Conservation (phyloP, 2,113 vertebrate genomes). For the Pteronura brasiliensis region DNA sequence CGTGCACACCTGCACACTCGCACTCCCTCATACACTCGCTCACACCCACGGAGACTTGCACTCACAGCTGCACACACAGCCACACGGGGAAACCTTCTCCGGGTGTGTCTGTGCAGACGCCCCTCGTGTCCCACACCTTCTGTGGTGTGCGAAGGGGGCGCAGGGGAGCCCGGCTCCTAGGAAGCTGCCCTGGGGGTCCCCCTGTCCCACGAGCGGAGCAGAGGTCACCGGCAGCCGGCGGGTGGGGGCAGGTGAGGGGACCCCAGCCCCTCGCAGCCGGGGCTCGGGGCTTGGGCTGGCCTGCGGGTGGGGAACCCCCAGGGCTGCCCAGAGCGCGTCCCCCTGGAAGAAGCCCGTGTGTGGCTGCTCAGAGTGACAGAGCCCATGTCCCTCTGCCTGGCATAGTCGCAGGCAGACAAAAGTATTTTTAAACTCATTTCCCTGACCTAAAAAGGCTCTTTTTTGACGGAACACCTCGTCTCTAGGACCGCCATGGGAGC, state of each 20-base stretch:
- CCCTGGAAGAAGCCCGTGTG: background rate
- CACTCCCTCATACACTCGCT: background rate
- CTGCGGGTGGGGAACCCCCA: background rate
- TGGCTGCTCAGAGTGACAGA: background rate
- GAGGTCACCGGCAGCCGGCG: background rate
- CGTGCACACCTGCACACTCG: background rate
- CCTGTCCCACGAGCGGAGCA: accelerated
- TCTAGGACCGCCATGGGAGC: background rate
- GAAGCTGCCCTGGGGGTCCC: background rate
- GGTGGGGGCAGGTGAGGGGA: background rate
- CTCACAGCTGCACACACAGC: background rate
- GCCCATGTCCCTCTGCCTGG: background rate
- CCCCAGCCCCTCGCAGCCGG: background rate
- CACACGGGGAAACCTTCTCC: background rate
- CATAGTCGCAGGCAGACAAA: background rate
- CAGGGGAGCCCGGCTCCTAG: too few relatives aligned
- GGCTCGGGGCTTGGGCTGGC: background rate
- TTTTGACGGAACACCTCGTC: background rate
- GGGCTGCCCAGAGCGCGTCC: background rate
- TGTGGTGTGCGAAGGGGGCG: background rate
- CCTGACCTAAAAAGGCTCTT: slow-evolving; percentile 33
- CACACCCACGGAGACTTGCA: background rate
- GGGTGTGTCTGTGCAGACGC: background rate
- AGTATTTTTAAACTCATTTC: slow-evolving; percentile 6
- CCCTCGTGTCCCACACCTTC: background rate